Base-by-base conservation (phyloP, 1,140 invertebrate species). In the Mylabris phalerata region DNA sequence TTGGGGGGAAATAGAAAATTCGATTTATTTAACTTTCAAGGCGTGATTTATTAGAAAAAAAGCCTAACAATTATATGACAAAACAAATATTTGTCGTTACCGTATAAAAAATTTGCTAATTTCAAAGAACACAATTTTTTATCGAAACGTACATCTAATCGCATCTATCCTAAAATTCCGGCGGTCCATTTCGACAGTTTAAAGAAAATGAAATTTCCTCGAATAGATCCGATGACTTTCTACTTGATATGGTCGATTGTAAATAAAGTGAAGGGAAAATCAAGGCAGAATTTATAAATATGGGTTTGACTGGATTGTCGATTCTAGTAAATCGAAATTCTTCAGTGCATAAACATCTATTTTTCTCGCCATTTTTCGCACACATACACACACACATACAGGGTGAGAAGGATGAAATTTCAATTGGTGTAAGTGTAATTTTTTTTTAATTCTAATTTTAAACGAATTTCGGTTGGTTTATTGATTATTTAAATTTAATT, bases 281-380 rank as follows among this genome's bases (percentile, higher is more conserved):
- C 48, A 56, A 57, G 42, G 44, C 55, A 63, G 62, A 63, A 63
- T 63, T 63, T 63, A 63, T 63, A 63, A 60, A 63, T 63, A 60
- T 59, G 55, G 50, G 62, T 63, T 55, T 55, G 50, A 38, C 32
- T 52, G 45, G 51, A 51, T 57, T 43, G 59, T 50, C 44, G 55
- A 57, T 60, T 55, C 55, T 63, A 63, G 62, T 63, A 54, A 56
- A 57, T 55, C 60, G 59, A 57, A 59, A 55, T 50, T 60, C 50
- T 60, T 60, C 58, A 55, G 52, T 55, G 52, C 38, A 55, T 24
- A 19, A 25, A 43, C 42, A 52, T 25, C 42, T 41, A 10, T 25
- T 32, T 32, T 32, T 32, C 32, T 4, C 32, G 7, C 32, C 4
- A 7, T 32, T 7, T 13, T 7, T 32, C 32, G 32, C 4, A 32